Evolutionary conservation across 2,888 invertebrate species (phyloP), one percentile per base, ranked within the genome.

Genomic region (Aplocera efformata): DNA sequence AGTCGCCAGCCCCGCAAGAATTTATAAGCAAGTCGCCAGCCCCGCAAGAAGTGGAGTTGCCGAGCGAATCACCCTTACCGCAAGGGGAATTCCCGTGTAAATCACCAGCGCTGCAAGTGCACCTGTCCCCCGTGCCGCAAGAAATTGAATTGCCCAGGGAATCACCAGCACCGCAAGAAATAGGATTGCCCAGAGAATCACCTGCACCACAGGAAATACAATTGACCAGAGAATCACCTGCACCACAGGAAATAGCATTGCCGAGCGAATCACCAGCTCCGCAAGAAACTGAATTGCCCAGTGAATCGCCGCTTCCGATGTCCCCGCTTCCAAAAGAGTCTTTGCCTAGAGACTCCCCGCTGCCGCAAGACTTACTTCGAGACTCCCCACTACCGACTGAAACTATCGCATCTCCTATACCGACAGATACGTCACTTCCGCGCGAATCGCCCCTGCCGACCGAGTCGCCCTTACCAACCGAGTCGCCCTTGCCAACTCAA

Each of bases 261-360:
- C 33, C 20, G 11, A 11, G 34, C 1, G 7, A 10, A 3, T 7
- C 4, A 7, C 32, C 36, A 6, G 33, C 32, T 17, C 13, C 13
- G 13, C 13, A 17, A 17, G 58, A 57, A 13, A 55, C 58, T 1
- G 48, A 52, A 26, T 23, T 49, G 24, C 56, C 42, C 0, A 23
- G 45, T 13, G 47, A 55, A 8, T 51, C 43, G 25, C 39, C 42
- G 1, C 31, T 36, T 1, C 50, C 45, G n/a, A 10, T 28, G 7
- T 32, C 55, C 21, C 40, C 60, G 20, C 50, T 53, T 26, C 59
- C 60, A 6, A 35, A 34, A 7, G 44, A 50, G 31, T 40, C 48
- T 11, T 45, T 53, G 8, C 53, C 52, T 6, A 24, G 50, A 24
- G 51, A 56, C 9, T 39, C 43, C 0, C 38, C 43, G 1, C 24